Evolutionary conservation across 2,888 invertebrate species (phyloP), one percentile per base, ranked within the genome.

Genomic region (Linnaemya vulpina): DNA sequence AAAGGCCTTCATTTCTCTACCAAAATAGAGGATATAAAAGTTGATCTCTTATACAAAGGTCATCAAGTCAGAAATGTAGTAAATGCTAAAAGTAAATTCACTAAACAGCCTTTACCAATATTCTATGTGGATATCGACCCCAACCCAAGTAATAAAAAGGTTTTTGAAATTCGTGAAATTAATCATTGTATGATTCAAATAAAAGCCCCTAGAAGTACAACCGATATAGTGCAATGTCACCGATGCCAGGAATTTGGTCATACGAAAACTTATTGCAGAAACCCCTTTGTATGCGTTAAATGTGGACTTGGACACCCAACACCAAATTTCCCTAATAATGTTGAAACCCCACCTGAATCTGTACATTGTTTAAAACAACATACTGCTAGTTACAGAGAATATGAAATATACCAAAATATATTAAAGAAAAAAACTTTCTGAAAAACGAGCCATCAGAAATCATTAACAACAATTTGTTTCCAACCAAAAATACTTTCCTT

Each of bases 61-160:
- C 74, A 82, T 20, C 83, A 10, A 10, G 83, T 84, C 10, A 60
- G 78, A 35, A 65, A 81, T 62, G 38, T 62, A 38, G n/a, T 38
- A n/a, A 62, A 62, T 62, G 60, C 38, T 38, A 62, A 35, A 62
- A 62, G 51, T 51, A 51, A 51, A 51, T 51, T 20, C 51, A 51
- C 51, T 58, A 58, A 30, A 51, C 20, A 20, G 51, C 51, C 51
- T 51, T 51, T 51, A 51, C 20, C 20, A 20, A 17, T 51, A 20
- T 51, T 51, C 51, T 51, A 51, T 51, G 20, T 51, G 20, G 51
- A 51, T 51, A 20, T 51, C 20, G 51, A 13, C 58, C 58, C 58
- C 25, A n/a, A 30, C 10, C 38, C 38, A 62, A 38, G 11, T 40
- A 62, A 38, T 40, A 38, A 62, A 62, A 62, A 62, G 35, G 62